Evolutionary conservation across 2,888 invertebrate genomes (phyloP).

Genomic region (Callyntrura guangdongensis): DNA sequence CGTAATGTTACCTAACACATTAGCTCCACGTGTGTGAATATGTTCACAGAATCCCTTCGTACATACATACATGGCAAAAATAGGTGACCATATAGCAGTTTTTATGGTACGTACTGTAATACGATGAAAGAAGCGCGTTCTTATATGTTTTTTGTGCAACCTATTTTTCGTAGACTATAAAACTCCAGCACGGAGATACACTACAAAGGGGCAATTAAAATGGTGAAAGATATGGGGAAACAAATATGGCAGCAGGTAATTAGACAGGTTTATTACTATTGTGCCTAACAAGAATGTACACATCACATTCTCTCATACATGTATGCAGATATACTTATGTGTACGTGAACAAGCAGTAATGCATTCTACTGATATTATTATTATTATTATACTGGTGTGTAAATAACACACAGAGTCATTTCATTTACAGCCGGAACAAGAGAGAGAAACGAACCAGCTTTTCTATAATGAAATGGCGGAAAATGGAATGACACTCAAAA

Average conservation of each 20-base stretch:
- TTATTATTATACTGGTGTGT: too few species aligned
- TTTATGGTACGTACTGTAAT: too few species aligned
- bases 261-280: slow-evolving; percentile 76
- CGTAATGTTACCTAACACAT: background rate
- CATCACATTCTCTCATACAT: background rate
- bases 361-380: too few species aligned
- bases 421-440: slow-evolving; percentile 54
- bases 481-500: slow-evolving; percentile 40
- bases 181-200: background rate
- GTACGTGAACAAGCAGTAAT: background rate
- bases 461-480: slow-evolving; percentile 23
- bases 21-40: background rate
- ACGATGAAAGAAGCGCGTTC: too few species aligned
- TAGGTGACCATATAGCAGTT: too few species aligned
- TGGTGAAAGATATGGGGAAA: slow-evolving; percentile 72
- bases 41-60: background rate
- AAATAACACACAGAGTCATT: slow-evolving; percentile 45
- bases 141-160: too few species aligned
- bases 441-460: background rate
- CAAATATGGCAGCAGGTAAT: slow-evolving; percentile 75
- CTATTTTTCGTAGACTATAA: too few species aligned
- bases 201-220: slow-evolving; percentile 67
- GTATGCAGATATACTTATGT: background rate
- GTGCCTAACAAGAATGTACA: background rate
- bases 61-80: too few species aligned